Percentiles rank a stretch among this genome's conserved stretches.
Conservation (phyloP, 30 jellyfish, hydroid and myxozoan species). For the Calvadosia cruxmelitensis region DNA sequence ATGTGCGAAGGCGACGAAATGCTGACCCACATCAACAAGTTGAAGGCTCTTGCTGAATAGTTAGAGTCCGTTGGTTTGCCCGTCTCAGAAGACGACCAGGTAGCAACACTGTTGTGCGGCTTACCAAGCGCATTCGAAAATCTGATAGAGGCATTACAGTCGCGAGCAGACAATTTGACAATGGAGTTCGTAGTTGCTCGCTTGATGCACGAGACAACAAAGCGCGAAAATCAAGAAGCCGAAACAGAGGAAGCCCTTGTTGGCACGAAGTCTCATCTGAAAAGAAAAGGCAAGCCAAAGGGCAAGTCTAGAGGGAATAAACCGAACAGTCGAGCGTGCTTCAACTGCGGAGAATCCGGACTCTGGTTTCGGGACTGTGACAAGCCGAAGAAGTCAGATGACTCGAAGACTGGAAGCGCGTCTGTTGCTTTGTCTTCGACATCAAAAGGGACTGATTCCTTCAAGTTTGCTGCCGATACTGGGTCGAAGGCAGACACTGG, state of each 20-base stretch:
- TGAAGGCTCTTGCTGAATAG: neutral
- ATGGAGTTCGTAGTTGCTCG: neutral
- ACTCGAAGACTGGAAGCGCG: neutral
- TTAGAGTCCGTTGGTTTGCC: neutral
- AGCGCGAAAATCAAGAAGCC: neutral
- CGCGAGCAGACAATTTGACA: neutral
- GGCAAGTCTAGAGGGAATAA: neutral
- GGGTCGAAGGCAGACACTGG: neutral
- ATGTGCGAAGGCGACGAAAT: neutral
- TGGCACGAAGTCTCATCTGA: neutral
- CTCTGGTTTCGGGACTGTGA: neutral
- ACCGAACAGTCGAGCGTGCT: neutral
- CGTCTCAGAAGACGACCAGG: neutral
- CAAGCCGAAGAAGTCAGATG: neutral
- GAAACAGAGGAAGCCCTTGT: neutral
- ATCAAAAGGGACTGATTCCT: too few relatives aligned
- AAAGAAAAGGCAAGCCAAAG: neutral
- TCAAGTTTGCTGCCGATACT: too few relatives aligned
- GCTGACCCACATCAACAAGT: conserved; percentile 1
- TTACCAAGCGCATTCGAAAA: neutral
- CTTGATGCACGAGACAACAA: neutral
- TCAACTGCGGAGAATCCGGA: neutral
- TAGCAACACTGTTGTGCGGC: neutral
- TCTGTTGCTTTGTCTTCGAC: too few relatives aligned
- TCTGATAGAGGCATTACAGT: neutral